Evolutionary conservation across 2,113 vertebrate species (phyloP), one percentile per base, ranked within the genome.

Genomic region (Podarcis cretensis): DNA sequence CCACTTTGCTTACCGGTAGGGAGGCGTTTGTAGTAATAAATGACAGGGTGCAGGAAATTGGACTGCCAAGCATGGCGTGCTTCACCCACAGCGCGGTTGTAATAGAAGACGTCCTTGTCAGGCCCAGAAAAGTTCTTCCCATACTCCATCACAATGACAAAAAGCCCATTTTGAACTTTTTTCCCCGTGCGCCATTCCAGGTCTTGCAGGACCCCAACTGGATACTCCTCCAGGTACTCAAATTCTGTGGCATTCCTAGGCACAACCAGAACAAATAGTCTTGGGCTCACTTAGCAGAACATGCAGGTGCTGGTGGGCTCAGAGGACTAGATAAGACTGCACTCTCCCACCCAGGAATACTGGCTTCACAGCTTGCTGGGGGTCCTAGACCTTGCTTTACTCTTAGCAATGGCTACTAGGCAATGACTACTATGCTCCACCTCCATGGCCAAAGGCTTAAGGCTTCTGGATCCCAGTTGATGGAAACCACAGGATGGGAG

Each of bases 41-140:
- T 96, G 90, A 99, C 98, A 1, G 99, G 99, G 85, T 99, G 99
- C 57, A 99, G 96, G 91, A 99, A 99, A 96, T 98, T 99, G 7
- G 99, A 99, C 89, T 96, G 97, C 98, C 98, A 99, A 85, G 98
- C 99, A 1, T 97, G 97, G 66, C 97, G 97, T 40, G 97, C 98
- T 87, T 99, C 98, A 9, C 97, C 98, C 92, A 99, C 97, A 0
- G 99, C 98, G 73, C 99, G 97, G 84, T 96, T 96, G 4, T 96
- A 95, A 76, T 96, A 97, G 94, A 98, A 98, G 86, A 98, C 97
- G 18, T 98, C 97, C 91, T 97, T 97, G 89, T 97, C 87, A 27
- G 97, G 89, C 80, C 99, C 94, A 85, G 98, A 92, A 95, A 98
- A 98, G 84, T 98, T 98, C 81, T 96, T 98, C 82, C 99, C 99